Evolutionary conservation across 2,113 vertebrate species (phyloP), one percentile per base, ranked within the genome.

Genomic region (Archocentrus centrarchus): DNA sequence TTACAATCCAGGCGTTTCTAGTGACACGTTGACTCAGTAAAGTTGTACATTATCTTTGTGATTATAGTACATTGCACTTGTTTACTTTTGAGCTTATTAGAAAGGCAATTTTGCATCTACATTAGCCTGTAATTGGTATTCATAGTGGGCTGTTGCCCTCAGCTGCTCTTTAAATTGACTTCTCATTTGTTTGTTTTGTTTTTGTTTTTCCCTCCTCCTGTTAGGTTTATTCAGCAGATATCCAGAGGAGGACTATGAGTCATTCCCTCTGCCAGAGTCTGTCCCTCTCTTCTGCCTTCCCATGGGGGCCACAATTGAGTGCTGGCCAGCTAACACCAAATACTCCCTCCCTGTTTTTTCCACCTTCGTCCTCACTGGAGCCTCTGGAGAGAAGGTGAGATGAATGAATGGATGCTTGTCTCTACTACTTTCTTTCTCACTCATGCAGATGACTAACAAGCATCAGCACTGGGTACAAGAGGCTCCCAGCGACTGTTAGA

Each of bases 261-360:
- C 98, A 2, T 99, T 99, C 93, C 97, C 97, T 13, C 95, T 99
- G 88, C 97, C 98, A 11, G 98, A 98, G 95, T 99, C 98, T 3
- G 98, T 99, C 86, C 98, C 98, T 89, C 96, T 99, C 17, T 99
- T 99, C 96, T 99, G 98, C 92, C 96, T 99, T 41, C 98, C 98
- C 92, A 99, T 99, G 98, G 98, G 98, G 58, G 97, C 98, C 93
- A 97, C 97, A 0, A 99, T 99, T 86, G 98, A 99, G 94, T 97
- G 97, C 93, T 99, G 98, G 98, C 97, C 98, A 11, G 93, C 96
- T 20, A 97, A 97, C 79, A 99, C 98, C 92, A 99, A 98, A 94
- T 99, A 99, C 92, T 97, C 98, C 55, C 97, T 99, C 17, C 98
- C 98, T 10, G 96, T 99, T 27, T 99, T 99, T 93, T 99, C 98